These are phyloP conservation scores for Papilio demoleus DNA, from an alignment of 2,888 invertebrate genomes.

Conservation along the genomic window DNA sequence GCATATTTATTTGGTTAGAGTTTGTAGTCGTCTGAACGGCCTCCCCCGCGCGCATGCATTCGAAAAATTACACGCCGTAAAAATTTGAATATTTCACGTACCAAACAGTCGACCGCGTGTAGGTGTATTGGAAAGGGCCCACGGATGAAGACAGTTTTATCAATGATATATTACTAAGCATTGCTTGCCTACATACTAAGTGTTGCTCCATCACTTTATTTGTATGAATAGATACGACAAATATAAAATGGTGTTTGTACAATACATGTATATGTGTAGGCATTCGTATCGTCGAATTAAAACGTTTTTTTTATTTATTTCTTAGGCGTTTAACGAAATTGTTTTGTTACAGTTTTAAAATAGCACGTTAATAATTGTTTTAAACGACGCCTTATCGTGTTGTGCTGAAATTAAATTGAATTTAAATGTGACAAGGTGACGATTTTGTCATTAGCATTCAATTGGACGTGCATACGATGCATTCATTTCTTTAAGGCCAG, in stretches of 20 bases:
- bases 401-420: slow-evolving; percentile 41
- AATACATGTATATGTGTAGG: slow-evolving; percentile 15
- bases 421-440: slow-evolving; percentile 46
- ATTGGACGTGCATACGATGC: slow-evolving; percentile 47
- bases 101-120: slow-evolving; percentile 14
- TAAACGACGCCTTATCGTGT: slow-evolving; percentile 28
- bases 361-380: slow-evolving; percentile 25
- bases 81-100: slow-evolving; percentile 48
- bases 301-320: slow-evolving; percentile 14
- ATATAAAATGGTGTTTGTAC: background rate
- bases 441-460: slow-evolving; percentile 53
- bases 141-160: slow-evolving; percentile 21
- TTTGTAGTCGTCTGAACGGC: slow-evolving; percentile 64
- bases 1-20: slow-evolving; percentile 59
- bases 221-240: slow-evolving; percentile 8
- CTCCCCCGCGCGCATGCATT: slow-evolving; percentile 60
- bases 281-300: slow-evolving; percentile 12
- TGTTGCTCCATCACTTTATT: slow-evolving; percentile 10
- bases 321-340: slow-evolving; percentile 4
- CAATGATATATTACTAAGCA: slow-evolving; percentile 14
- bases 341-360: slow-evolving; percentile 25
- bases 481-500: slow-evolving; percentile 48
- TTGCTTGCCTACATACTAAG: slow-evolving; percentile 2
- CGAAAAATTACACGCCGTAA: slow-evolving; percentile 53
- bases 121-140: slow-evolving; percentile 18